These are phyloP conservation scores for Lithophane leautieri DNA, from an alignment of 2,888 invertebrate species.

Conservation along the genomic window DNA sequence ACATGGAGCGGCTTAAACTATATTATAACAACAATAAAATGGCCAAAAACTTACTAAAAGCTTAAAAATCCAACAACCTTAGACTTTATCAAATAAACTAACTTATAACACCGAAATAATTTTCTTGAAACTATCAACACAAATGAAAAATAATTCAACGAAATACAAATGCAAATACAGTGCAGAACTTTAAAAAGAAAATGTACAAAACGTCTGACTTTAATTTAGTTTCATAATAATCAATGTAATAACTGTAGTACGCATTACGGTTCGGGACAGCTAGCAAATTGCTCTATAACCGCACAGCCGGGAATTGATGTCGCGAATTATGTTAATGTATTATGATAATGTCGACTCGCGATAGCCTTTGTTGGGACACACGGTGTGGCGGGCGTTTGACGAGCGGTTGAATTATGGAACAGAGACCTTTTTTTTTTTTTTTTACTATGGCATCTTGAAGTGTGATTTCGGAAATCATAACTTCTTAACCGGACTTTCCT, in stretches of 20 bases:
- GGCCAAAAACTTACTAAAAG: not conserved
- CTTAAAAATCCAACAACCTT: slow-evolving; percentile 20
- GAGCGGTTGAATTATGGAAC: slow-evolving; percentile 2
- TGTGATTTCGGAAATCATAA: too few species aligned
- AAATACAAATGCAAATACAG: slow-evolving; percentile 33
- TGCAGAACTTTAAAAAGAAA: slow-evolving; percentile 26
- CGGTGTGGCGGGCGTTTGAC: slow-evolving; percentile 38
- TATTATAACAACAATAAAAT: not conserved
- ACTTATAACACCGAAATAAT: not conserved
- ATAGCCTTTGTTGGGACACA: slow-evolving; percentile 72
- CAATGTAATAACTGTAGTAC: slow-evolving; percentile 72
- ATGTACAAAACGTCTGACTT: slow-evolving; percentile 16
- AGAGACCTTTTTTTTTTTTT: too few species aligned
- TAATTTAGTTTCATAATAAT: slow-evolving; percentile 66
- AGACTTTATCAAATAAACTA: not conserved
- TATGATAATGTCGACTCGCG: slow-evolving; percentile 80
- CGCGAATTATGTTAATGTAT: slow-evolving; percentile 81
- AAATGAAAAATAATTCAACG: slow-evolving; percentile 29
- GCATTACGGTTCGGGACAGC: slow-evolving; percentile 70
- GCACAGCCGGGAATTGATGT: slow-evolving; percentile 74
- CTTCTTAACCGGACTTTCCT: too few species aligned
- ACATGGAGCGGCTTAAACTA: not conserved
- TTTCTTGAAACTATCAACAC: slow-evolving; percentile 31
- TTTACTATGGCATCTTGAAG: too few species aligned
- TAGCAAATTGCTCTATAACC: slow-evolving; percentile 74